Conservation (phyloP, 2,888 invertebrate species). For the Melanchra persicariae region DNA sequence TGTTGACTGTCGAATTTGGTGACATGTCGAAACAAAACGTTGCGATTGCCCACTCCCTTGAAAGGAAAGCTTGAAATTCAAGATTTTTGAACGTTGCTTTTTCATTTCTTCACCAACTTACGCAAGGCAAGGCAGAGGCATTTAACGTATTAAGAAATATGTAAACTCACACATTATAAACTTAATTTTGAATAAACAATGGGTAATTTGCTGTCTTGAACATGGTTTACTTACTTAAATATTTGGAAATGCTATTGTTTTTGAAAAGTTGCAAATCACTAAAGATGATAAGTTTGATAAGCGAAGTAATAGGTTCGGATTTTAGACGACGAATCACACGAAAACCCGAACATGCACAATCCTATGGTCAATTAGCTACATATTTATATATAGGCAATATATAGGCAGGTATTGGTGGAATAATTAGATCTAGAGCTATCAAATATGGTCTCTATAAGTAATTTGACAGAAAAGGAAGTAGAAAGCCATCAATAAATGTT, state of each 20-base stretch:
- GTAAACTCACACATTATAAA: constrained; percentile 11
- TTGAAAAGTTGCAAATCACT: constrained; percentile 12
- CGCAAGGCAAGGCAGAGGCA: background rate
- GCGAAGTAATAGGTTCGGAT: too few species aligned
- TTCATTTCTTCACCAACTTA: background rate
- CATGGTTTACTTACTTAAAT: constrained; percentile 20
- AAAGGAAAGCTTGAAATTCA: background rate
- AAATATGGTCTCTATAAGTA: too few species aligned
- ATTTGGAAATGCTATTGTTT: constrained; percentile 49
- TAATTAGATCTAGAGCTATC: too few species aligned
- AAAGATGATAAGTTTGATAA: background rate
- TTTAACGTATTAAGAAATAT: constrained; percentile 10
- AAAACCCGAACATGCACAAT: too few species aligned
- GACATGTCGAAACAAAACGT: constrained; percentile 16
- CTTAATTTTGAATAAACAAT: constrained; percentile 31
- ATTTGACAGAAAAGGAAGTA: too few species aligned
- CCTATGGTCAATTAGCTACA: too few species aligned
- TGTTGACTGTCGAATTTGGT: constrained; percentile 1
- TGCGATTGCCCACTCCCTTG: background rate
- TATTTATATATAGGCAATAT: too few species aligned
- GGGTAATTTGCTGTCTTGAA: constrained; percentile 14
- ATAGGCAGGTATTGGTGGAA: too few species aligned
- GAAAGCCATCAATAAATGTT: too few species aligned
- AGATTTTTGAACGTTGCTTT: constrained; percentile 2
- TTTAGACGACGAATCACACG: too few species aligned